A percentile compares a stretch with the other conserved stretches of the same genome.
phyloP scores from a whole-genome alignment of 2,888 invertebrate genomes.

The Phaedon cochleariae region DNA sequence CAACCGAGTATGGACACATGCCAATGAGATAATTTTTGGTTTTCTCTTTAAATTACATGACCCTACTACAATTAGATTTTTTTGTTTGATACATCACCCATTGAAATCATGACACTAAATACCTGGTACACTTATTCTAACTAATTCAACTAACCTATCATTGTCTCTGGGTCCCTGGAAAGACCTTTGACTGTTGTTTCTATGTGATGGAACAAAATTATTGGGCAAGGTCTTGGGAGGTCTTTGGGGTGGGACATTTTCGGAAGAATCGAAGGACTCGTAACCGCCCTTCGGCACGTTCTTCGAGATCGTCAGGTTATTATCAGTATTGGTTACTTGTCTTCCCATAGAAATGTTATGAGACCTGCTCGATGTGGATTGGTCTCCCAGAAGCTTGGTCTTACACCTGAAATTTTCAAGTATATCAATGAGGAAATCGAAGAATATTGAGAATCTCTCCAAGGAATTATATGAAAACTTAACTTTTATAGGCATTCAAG shows the following conservation, averaged over 20 bases:
- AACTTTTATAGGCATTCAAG: too few relatives aligned
- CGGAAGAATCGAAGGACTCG: constrained; percentile 1
- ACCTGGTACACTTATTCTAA: too few relatives aligned
- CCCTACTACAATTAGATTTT: too few relatives aligned
- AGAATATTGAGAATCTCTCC: too few relatives aligned
- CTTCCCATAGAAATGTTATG: background rate
- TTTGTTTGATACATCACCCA: too few relatives aligned
- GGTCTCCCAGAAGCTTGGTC: constrained; percentile 19
- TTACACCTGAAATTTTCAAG: constrained; percentile 22
- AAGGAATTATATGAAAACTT: too few relatives aligned
- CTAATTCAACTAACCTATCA: background rate
- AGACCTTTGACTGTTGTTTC: background rate
- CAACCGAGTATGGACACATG: too few relatives aligned
- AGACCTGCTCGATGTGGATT: background rate
- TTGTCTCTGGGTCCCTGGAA: background rate
- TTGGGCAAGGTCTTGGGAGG: constrained; percentile 22
- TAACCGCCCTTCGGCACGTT: background rate
- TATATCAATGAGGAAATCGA: background rate
- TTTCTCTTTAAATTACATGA: too few relatives aligned
- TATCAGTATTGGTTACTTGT: background rate
- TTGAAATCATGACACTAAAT: too few relatives aligned
- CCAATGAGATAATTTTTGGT: too few relatives aligned
- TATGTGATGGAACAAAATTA: constrained; percentile 26
- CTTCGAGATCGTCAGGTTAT: background rate
- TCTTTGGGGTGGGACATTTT: background rate